Base-by-base conservation (phyloP, 2,113 vertebrate species). In the Columba janthina region DNA sequence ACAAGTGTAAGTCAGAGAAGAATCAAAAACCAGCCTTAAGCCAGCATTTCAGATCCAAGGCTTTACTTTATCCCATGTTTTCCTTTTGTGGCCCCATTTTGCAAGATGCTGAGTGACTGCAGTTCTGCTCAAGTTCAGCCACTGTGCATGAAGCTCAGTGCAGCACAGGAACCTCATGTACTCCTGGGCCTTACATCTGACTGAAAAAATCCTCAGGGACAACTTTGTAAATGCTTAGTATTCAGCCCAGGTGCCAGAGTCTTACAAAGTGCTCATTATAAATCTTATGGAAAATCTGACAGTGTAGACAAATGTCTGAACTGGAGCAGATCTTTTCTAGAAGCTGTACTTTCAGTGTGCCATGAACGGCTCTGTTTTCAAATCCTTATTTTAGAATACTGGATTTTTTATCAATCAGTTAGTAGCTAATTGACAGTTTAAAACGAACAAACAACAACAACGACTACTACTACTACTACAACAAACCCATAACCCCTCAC, bases 221-320 rank as follows among this genome's bases (percentile, higher is more conserved):
- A 56, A 9, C 31, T 93, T 80, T 57, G 18, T 73, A 78, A 80
- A 53, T 84, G 79, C 32, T 94, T 81, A 50, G 79, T 80, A 84
- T 94, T 94, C 72, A 75, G 65, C 57, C 61, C 61, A 95, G 90
- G 72, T 93, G 90, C 93, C 93, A 94, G 82, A 96, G 65, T n/a
- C 71, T 93, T 89, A 95, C 79, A 95, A 88, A 93, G 69, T 50
- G 31, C 65, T 96, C 25, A 18, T 91, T 91, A 91, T 95, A 96
- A 94, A 95, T 94, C 94, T 95, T 86, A 46, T 88, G 95, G 96
- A 97, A 97, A 96, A 83, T 93, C 31, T 95, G 94, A 95, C 75
- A 71, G 79, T 6, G 4, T 25, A 79, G 60, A 2, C 11, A 79
- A 89, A 62, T 53, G 51, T 62, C 88, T 96, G 67, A 90, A 71